These are phyloP conservation scores for Cirrhinus mrigala DNA, from an alignment of 2,797 vertebrate genomes.

Conservation along the genomic window DNA sequence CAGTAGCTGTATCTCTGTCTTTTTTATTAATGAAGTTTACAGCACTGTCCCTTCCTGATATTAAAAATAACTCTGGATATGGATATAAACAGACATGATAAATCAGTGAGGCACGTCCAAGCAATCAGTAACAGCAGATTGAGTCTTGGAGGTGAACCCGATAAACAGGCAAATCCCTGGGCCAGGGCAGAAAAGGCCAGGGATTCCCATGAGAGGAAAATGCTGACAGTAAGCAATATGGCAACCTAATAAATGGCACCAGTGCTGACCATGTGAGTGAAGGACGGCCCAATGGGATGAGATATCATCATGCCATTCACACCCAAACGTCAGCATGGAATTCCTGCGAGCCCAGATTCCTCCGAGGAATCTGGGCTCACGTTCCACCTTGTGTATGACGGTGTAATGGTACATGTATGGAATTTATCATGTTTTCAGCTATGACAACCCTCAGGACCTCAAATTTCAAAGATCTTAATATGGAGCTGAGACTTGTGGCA, in stretches of 20 bases:
- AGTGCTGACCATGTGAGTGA: constrained; percentile 59
- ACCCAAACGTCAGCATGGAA: constrained; percentile 58
- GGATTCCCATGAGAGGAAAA: constrained; percentile 64
- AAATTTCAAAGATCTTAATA: constrained; percentile 21
- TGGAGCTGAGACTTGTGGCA: not conserved
- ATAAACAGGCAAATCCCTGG: constrained; percentile 40
- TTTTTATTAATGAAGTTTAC: constrained; percentile 19
- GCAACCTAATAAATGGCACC: constrained; percentile 69
- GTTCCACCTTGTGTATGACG: constrained; percentile 7
- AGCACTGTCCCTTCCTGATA: not conserved
- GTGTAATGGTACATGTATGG: constrained; percentile 18
- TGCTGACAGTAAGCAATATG: constrained; percentile 70
- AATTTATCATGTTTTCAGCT: constrained; percentile 30
- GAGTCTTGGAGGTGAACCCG: constrained; percentile 15
- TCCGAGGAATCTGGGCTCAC: constrained; percentile 38
- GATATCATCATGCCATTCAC: constrained; percentile 60
- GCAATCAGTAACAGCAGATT: constrained; percentile 1
- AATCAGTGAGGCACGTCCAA: constrained; percentile 22
- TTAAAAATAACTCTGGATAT: constrained; percentile 22
- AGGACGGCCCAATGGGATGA: constrained; percentile 67
- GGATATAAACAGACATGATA: constrained; percentile 30
- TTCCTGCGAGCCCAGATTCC: too few species aligned
- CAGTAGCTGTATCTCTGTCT: not conserved
- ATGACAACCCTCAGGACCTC: constrained; percentile 34
- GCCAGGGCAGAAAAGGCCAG: constrained; percentile 49